Evolutionary conservation across 1,140 invertebrate genomes (phyloP).

Genomic region (Nautilus pompilius): DNA sequence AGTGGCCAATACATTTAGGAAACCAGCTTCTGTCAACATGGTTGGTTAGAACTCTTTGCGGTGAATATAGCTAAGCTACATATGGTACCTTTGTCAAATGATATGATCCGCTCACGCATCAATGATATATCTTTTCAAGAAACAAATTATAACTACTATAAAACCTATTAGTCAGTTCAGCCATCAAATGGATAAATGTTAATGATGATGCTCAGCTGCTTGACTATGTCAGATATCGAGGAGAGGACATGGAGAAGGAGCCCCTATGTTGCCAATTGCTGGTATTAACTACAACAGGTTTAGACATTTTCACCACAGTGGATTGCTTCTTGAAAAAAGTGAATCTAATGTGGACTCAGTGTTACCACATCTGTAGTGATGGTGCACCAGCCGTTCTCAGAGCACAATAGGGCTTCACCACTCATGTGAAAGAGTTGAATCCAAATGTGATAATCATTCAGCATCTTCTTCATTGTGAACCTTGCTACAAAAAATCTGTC

Average conservation of each 20-base stretch:
- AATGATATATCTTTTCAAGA: too few relatives aligned
- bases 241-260: background rate
- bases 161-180: too few relatives aligned
- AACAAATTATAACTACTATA: too few relatives aligned
- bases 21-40: too few relatives aligned
- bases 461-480: too few relatives aligned
- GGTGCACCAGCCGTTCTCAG: background rate
- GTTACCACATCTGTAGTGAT: background rate
- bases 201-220: background rate
- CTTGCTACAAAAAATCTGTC: too few relatives aligned
- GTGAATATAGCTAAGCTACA: too few relatives aligned
- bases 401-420: background rate
- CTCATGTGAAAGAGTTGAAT: background rate
- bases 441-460: background rate
- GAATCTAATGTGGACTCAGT: background rate
- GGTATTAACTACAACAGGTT: background rate
- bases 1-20: too few relatives aligned
- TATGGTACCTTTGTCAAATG: too few relatives aligned
- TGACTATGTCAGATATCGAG: background rate
- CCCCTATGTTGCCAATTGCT: background rate
- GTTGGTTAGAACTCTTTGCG: too few relatives aligned
- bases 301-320: background rate
- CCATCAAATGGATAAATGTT: too few relatives aligned
- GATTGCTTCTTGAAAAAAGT: background rate
- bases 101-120: too few relatives aligned